Percentiles rank a stretch among this genome's conserved stretches.
Conservation (phyloP, 2,797 vertebrate genomes). For the Podargus strigoides region DNA sequence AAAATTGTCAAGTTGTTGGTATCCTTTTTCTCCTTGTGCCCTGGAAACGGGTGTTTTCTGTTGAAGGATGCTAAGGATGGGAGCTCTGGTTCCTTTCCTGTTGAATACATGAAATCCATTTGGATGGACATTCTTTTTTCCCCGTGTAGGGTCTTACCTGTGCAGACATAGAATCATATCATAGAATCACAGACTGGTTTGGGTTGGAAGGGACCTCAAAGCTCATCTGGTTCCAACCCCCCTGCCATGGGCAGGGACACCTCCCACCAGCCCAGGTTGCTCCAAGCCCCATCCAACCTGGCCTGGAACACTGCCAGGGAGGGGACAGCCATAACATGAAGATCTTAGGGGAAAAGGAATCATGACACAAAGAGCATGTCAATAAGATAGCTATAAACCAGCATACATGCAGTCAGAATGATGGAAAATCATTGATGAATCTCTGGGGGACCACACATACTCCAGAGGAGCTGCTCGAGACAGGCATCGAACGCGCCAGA, state of each 20-base stretch:
- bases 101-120: too few relatives aligned
- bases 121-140: not conserved
- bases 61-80: not conserved
- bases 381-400: not conserved
- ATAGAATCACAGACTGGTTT: too few relatives aligned
- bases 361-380: not conserved
- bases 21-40: not conserved
- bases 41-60: not conserved
- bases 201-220: too few relatives aligned
- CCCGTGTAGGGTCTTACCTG: not conserved
- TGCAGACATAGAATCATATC: too few relatives aligned
- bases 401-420: not conserved
- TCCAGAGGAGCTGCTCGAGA: not conserved
- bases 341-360: not conserved
- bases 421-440: constrained; percentile 6
- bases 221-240: too few relatives aligned
- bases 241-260: too few relatives aligned
- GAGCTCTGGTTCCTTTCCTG: not conserved
- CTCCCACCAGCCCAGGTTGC: too few relatives aligned
- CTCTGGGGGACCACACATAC: not conserved
- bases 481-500: not conserved
- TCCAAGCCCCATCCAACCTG: too few relatives aligned
- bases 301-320: too few relatives aligned
- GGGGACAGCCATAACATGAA: too few relatives aligned
- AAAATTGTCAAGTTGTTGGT: not conserved